Evolutionary conservation across 35 echinoderm and acorn worm species (phyloP).

Genomic region (Hemicentrotus pulcherrimus): DNA sequence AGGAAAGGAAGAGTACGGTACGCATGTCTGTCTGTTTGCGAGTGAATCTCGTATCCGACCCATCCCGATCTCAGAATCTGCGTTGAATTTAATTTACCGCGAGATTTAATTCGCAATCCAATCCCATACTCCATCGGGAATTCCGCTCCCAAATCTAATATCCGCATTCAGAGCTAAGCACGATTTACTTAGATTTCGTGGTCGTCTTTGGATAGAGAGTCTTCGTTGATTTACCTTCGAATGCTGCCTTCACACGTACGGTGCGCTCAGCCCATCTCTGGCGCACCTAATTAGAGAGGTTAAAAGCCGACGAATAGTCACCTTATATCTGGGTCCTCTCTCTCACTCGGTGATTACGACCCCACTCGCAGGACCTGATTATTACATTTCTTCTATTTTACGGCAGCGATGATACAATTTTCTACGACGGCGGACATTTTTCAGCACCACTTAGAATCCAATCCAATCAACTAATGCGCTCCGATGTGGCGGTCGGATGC

Average conservation of each 20-base stretch:
- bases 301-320: slow-evolving; percentile 43
- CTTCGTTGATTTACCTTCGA: slow-evolving; percentile 34
- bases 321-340: slow-evolving; percentile 49
- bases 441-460: slow-evolving; percentile 56
- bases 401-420: slow-evolving; percentile 54
- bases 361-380: slow-evolving; percentile 41
- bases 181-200: slow-evolving; percentile 53
- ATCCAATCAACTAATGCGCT: slow-evolving; percentile 53
- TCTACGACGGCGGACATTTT: slow-evolving; percentile 49
- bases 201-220: slow-evolving; percentile 35
- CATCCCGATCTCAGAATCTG: not conserved
- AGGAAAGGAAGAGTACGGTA: not conserved
- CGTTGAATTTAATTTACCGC: slow-evolving; percentile 48
- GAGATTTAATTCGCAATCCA: slow-evolving; percentile 54
- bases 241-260: slow-evolving; percentile 47
- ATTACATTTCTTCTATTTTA: slow-evolving; percentile 57
- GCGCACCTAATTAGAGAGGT: slow-evolving; percentile 51
- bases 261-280: slow-evolving; percentile 14
- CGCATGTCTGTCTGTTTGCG: slow-evolving; percentile 19
- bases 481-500: slow-evolving; percentile 35
- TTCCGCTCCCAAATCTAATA: slow-evolving; percentile 55
- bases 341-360: slow-evolving; percentile 46
- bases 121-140: slow-evolving; percentile 52
- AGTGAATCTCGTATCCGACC: slow-evolving; percentile 1
- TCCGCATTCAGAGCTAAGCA: slow-evolving; percentile 53